Evolutionary conservation across 2,797 vertebrate species (phyloP), one percentile per base, ranked within the genome.

Genomic region (Eupleurogrammus muticus): DNA sequence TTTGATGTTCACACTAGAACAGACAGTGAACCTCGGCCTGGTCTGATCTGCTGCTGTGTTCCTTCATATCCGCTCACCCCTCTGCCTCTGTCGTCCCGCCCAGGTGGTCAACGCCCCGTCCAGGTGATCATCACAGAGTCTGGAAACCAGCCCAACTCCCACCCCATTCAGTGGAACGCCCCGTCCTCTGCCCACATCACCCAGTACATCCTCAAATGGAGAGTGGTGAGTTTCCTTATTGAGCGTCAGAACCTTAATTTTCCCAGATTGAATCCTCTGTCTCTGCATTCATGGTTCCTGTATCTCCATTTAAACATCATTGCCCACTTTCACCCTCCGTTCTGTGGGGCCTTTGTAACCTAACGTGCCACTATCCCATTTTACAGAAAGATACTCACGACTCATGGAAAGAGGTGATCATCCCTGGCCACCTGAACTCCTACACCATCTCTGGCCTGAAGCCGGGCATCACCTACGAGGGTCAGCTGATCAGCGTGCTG

Each of bases 121-220:
- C 97, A 99, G 80, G 96, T 99, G 57, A 95, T 99, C 81, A 98
- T 99, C 73, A 95, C 97, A 3, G 98, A 99, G 85, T 93, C 94
- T 19, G 91, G 95, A 16, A 97, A 96, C 80, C 96, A 97, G 20
- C 96, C 97, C 32, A 93, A 98, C 89, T 97, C 97, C 1, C 97
- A 99, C 86, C 98, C 98, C 16, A 97, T 99, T 80, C 97, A 99
- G 78, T 99, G 98, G 98, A 97, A 95, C 0, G 93, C 95, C 2
- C 96, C 97, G 0, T 82, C 95, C 5, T 93, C 96, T 0, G 96
- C 96, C 42, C 97, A 98, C 82, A 97, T 99, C 90, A 93, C 93
- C 70, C 94, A 96, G 80, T 99, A 99, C 85, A 92, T 99, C 73
- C 94, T 99, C 66, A 95, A 96, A 72, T 99, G 98, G 98, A 97